Evolutionary conservation across 2,888 invertebrate species (phyloP).

Genomic region (Erynnis tages): DNA sequence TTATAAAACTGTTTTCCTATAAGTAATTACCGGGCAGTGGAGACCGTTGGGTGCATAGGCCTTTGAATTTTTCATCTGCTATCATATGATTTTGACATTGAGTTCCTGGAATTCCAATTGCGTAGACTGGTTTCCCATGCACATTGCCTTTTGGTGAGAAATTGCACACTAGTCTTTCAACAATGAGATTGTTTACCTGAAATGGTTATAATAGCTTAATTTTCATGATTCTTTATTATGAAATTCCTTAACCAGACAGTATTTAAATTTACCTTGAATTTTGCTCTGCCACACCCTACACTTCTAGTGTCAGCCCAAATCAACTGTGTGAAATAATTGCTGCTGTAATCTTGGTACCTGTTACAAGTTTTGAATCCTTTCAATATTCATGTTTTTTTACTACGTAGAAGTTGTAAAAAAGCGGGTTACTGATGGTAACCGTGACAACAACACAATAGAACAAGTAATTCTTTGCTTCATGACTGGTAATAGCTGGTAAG

Average conservation of each 20-base stretch:
- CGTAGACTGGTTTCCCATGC: conserved; percentile 58
- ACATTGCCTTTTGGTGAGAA: conserved; percentile 66
- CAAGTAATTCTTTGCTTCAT: no score
- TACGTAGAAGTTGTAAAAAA: no score
- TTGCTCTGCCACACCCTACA: conserved; percentile 68
- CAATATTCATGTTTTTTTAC: no score
- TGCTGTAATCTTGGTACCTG: conserved; percentile 28
- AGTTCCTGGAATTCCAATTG: conserved; percentile 60
- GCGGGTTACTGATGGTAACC: no score
- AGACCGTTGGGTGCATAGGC: conserved; percentile 44
- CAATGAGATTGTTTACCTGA: conserved; percentile 37
- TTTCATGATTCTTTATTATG: no score
- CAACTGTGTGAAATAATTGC: conserved; percentile 62
- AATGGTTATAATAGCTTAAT: conserved; percentile 26
- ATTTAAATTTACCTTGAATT: conserved; percentile 60
- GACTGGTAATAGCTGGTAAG: no score
- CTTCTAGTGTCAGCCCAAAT: conserved; percentile 66
- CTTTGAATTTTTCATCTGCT: conserved; percentile 45
- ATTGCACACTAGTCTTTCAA: conserved; percentile 67
- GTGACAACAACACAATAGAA: no score
- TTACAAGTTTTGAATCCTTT: no score
- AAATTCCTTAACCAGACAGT: no score
- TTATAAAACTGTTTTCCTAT: conserved; percentile 1
- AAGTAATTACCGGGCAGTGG: conserved; percentile 28
- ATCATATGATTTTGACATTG: conserved; percentile 51